phyloP scores from a whole-genome alignment of 2,797 vertebrate species.

The Ctenochaetus hawaiiensis region DNA sequence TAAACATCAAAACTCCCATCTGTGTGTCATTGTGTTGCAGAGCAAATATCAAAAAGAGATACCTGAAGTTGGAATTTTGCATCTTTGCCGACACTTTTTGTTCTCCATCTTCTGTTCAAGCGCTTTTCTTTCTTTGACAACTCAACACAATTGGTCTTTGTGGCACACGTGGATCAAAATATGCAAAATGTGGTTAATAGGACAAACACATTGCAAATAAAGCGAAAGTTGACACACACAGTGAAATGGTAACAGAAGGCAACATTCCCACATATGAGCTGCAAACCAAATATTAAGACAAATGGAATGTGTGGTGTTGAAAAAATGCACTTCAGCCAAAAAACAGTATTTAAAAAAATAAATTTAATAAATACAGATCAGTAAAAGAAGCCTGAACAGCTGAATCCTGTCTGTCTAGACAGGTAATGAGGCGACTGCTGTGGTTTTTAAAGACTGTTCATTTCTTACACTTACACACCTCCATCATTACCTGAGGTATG shows the following conservation, averaged over 20 bases:
- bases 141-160: conserved; percentile 99
- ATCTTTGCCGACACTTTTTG: conserved; percentile 99
- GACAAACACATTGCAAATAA: conserved; percentile 70
- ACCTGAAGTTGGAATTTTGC: conserved; percentile 99
- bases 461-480: conserved; percentile 24
- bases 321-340: conserved; percentile 36
- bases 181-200: conserved; percentile 81
- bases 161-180: conserved; percentile 88
- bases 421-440: conserved; percentile 24
- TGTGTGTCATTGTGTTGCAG: conserved; percentile 9
- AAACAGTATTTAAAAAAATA: conserved; percentile 7
- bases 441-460: conserved; percentile 12
- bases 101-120: conserved; percentile 99
- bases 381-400: conserved; percentile 23
- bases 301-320: conserved; percentile 31
- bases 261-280: conserved; percentile 36
- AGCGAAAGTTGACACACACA: conserved; percentile 53
- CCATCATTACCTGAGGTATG: conserved; percentile 18
- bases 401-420: conserved; percentile 15
- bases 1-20: not conserved
- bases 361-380: conserved; percentile 34
- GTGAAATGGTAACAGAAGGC: conserved; percentile 61
- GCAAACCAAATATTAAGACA: conserved; percentile 53
- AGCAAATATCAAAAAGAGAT: conserved; percentile 74
- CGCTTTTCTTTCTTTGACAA: conserved; percentile 99